Conservation (phyloP, 1,140 invertebrate species). For the Zaprionus capensis region DNA sequence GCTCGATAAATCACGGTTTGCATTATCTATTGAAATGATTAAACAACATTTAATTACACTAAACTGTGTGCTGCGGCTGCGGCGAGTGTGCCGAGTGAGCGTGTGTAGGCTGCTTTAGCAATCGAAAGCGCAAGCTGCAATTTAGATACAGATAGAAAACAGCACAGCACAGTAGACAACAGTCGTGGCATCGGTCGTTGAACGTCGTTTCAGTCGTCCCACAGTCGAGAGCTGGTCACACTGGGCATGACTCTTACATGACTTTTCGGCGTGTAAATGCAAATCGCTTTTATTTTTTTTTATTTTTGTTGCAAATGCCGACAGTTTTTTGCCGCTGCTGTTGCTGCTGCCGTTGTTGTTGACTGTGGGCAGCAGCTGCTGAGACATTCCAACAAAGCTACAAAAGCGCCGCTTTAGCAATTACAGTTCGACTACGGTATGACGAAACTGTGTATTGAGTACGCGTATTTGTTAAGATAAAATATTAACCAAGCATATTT, state of each 20-base stretch:
- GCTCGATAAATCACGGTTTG: slow-evolving; percentile 65
- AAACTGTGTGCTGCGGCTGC: slow-evolving; percentile 46
- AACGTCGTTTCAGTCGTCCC: slow-evolving; percentile 58
- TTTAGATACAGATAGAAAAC: slow-evolving; percentile 16
- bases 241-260: slow-evolving; percentile 66
- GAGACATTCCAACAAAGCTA: slow-evolving; percentile 24
- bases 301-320: slow-evolving; percentile 51
- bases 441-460: background rate
- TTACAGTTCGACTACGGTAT: slow-evolving; percentile 47
- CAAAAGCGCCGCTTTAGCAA: slow-evolving; percentile 28
- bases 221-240: slow-evolving; percentile 38
- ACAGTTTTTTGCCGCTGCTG: slow-evolving; percentile 26
- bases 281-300: slow-evolving; percentile 50
- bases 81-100: slow-evolving; percentile 21
- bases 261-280: slow-evolving; percentile 73
- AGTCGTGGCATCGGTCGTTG: slow-evolving; percentile 1
- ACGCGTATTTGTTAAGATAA: slow-evolving; percentile 2
- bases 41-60: slow-evolving; percentile 81
- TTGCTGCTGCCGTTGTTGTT: slow-evolving; percentile 39
- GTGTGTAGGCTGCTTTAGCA: slow-evolving; percentile 38
- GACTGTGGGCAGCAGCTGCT: slow-evolving; percentile 44
- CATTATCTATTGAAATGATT: slow-evolving; percentile 78
- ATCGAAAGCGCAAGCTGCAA: slow-evolving; percentile 10
- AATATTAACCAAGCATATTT: background rate
- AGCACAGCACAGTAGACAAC: background rate